Evolutionary conservation across 2,113 vertebrate genomes (phyloP).

Genomic region (Nothocercus nigrocapillus): DNA sequence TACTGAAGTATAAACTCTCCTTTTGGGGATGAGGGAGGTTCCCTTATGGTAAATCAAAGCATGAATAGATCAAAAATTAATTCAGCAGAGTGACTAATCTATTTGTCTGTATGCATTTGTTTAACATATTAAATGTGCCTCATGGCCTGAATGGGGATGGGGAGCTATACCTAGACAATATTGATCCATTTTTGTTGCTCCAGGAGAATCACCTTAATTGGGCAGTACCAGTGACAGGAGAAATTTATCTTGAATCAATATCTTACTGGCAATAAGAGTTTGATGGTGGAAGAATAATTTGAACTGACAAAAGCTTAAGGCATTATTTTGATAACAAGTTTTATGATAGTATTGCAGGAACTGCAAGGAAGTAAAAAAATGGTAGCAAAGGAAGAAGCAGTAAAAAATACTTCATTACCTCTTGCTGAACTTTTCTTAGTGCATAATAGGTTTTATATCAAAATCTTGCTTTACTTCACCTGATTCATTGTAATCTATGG

Average conservation of each 20-base stretch:
- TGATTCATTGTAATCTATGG: neutral
- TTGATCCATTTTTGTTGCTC: neutral
- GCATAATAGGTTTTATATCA: neutral
- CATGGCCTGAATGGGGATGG: neutral
- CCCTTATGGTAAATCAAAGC: neutral
- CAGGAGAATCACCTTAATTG: neutral
- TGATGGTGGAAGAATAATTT: neutral
- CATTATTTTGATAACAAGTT: neutral
- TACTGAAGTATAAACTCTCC: neutral
- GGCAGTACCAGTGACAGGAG: neutral
- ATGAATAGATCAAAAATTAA: neutral
- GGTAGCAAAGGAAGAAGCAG: neutral
- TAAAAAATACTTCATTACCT: neutral
- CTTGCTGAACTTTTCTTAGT: neutral
- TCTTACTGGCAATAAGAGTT: neutral
- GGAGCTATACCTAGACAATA: neutral
- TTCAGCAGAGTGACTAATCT: neutral
- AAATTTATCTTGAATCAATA: conserved; percentile 13
- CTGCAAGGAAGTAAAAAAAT: neutral
- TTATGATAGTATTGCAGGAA: neutral
- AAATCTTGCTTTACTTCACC: neutral
- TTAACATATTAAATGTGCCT: neutral
- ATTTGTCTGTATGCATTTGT: neutral
- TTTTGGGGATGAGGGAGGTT: neutral
- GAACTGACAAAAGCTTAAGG: neutral